A percentile compares a stretch with the other conserved stretches of the same genome.
Evolutionary conservation across 2,113 vertebrate species (phyloP).

Genomic region (Hippocampus barbouri): DNA sequence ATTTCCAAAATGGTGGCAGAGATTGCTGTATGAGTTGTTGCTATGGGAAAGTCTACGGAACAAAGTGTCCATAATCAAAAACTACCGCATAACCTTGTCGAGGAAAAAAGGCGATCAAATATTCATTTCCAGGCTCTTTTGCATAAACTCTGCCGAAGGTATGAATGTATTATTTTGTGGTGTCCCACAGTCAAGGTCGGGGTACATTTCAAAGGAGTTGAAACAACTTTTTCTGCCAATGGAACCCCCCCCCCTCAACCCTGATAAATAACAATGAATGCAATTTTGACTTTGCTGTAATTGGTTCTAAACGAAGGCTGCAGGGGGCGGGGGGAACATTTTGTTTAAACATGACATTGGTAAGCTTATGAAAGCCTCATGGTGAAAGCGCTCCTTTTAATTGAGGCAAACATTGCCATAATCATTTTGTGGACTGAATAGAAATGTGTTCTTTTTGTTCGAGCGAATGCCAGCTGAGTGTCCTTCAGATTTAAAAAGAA

Average conservation of each 20-base stretch:
- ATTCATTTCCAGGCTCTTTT: slow-evolving; percentile 57
- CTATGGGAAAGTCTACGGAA: slow-evolving; percentile 1
- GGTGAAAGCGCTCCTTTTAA: slow-evolving; percentile 24
- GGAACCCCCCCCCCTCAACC: slow-evolving; percentile 29
- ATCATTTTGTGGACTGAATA: slow-evolving; percentile 33
- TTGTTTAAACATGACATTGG: slow-evolving; percentile 50
- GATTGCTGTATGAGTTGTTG: not conserved
- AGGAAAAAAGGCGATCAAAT: slow-evolving; percentile 50
- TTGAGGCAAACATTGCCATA: slow-evolving; percentile 36
- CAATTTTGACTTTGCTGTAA: slow-evolving; percentile 58
- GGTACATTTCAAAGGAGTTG: slow-evolving; percentile 44
- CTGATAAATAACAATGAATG: slow-evolving; percentile 62
- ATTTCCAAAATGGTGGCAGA: not conserved
- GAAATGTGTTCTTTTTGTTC: slow-evolving; percentile 2
- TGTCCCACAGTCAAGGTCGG: slow-evolving; percentile 58
- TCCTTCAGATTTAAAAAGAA: slow-evolving; percentile 6
- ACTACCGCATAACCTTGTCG: slow-evolving; percentile 46
- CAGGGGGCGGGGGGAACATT: slow-evolving; percentile 12
- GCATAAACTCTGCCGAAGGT: slow-evolving; percentile 66
- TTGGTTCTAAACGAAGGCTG: slow-evolving; percentile 47
- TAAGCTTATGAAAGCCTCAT: slow-evolving; percentile 35
- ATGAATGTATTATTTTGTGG: slow-evolving; percentile 57
- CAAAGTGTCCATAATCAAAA: slow-evolving; percentile 21
- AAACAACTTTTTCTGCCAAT: slow-evolving; percentile 47
- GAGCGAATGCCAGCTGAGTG: slow-evolving; percentile 9